Evolutionary conservation across 1,140 invertebrate species (phyloP), one percentile per base, ranked within the genome.

Genomic region (Notospermus geniculatus): DNA sequence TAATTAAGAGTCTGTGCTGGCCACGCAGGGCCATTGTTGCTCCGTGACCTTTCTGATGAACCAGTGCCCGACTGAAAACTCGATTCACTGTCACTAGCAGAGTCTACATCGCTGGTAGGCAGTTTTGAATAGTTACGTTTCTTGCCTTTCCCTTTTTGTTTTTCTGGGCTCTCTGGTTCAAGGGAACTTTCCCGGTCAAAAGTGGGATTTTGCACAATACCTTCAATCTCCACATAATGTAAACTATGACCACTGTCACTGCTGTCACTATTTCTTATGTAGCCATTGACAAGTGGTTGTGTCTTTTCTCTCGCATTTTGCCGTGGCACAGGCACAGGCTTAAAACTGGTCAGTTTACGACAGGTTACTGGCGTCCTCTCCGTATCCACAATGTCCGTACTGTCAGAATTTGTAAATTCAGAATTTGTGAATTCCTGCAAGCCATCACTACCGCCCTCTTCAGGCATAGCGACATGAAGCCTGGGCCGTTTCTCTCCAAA

Each of bases 61-160:
- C 46, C n/a, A 27, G 25, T 50, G 25, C n/a, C 25, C 19, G 46
- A 50, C 25, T 27, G 46, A 23, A 50, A 23, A 23, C 46, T 23
- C n/a, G 19, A 50, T 50, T 50, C 46, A 27, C 46, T 50, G 25
- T 27, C 25, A 27, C n/a, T 50, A 5, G 5, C n/a, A 5, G 46
- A 50, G n/a, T 50, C 46, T 27, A 50, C 9, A n/a, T 50, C 46
- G n/a, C 46, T 50, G n/a, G 46, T 50, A 9, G 46, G 46, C 25
- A 50, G n/a, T 9, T 19, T 19, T 50, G 46, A 23, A 27, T 50
- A 50, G n/a, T 27, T 50, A 50, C 46, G 46, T 27, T 50, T 50
- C 32, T 7, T 36, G 4, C 46, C 19, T n/a, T 50, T 50, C 9
- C 25, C 19, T 19, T 50, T 19, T 9, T 7, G n/a, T 19, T 23